Percentiles rank a stretch among this genome's conserved stretches.
These are phyloP conservation scores for Pipistrellus kuhlii DNA, from an alignment of 2,797 vertebrate genomes.

Conservation along the genomic window DNA sequence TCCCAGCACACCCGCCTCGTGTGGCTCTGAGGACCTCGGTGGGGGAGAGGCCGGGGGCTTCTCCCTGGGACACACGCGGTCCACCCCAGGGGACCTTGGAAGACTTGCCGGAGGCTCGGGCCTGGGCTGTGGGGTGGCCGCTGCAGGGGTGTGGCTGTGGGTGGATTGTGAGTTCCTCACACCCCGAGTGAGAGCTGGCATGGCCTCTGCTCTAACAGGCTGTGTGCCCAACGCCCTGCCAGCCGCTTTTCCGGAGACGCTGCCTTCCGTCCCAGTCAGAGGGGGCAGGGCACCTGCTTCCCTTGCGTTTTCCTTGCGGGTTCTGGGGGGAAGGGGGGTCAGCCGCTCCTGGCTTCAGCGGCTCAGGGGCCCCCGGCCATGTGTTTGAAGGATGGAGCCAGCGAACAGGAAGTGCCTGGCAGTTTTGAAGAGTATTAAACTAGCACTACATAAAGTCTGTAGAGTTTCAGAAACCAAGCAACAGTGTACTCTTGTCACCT, in stretches of 20 bases:
- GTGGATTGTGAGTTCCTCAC: neutral
- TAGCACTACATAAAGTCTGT: neutral
- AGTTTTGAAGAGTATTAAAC: neutral
- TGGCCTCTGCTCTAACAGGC: neutral
- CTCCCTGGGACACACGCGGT: neutral
- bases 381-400: neutral
- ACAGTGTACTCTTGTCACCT: neutral
- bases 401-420: neutral
- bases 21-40: neutral
- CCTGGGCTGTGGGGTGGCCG: rapidly evolving
- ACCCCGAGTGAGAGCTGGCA: neutral
- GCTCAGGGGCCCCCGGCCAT: neutral
- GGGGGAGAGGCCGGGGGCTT: neutral
- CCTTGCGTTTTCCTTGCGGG: neutral
- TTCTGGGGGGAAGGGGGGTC: neutral
- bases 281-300: neutral
- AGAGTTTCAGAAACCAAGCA: neutral
- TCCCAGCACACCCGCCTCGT: neutral
- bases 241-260: neutral
- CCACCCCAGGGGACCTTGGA: neutral
- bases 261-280: neutral
- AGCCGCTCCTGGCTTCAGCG: neutral
- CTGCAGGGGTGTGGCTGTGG: neutral
- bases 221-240: neutral
- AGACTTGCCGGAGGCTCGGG: neutral